Percentiles rank a stretch among this genome's conserved stretches.
Conservation (phyloP, 2,888 invertebrate genomes). For the Tuta absoluta region DNA sequence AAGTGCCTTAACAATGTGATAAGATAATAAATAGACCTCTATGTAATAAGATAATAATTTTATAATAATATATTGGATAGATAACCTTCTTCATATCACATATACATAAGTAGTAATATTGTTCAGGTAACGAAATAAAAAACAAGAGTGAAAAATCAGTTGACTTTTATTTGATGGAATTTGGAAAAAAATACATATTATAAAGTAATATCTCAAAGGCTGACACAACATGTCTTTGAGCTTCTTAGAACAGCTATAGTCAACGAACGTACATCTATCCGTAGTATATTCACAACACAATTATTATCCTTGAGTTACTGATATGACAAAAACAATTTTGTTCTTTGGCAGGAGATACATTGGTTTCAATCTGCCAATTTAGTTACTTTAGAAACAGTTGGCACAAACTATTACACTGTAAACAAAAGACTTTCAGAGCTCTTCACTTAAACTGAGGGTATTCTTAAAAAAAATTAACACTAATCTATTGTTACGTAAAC, state of each 20-base stretch:
- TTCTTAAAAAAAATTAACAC: constrained; percentile 63
- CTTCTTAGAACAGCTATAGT: constrained; percentile 55
- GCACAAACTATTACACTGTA: constrained; percentile 52
- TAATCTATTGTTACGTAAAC: constrained; percentile 66
- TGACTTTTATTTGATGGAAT: constrained; percentile 70
- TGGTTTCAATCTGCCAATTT: constrained; percentile 37
- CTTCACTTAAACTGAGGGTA: constrained; percentile 58
- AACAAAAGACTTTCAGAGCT: constrained; percentile 50
- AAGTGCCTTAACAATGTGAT: no score
- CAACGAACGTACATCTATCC: constrained; percentile 44
- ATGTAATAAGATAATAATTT: no score
- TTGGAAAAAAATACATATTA: constrained; percentile 70
- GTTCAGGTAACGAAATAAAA: constrained; percentile 43
- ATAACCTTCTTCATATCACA: no score
- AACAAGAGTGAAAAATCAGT: constrained; percentile 59
- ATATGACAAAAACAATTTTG: constrained; percentile 59
- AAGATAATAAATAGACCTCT: no score
- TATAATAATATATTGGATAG: no score
- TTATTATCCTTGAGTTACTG: constrained; percentile 49
- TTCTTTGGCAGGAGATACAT: constrained; percentile 49
- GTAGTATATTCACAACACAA: constrained; percentile 67
- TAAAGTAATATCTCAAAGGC: constrained; percentile 56
- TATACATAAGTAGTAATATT: no score
- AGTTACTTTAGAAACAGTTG: constrained; percentile 38
- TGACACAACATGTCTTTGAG: constrained; percentile 62